These are phyloP conservation scores for Micoletzkya japonica DNA, from an alignment of 2,888 invertebrate genomes.

Conservation along the genomic window DNA sequence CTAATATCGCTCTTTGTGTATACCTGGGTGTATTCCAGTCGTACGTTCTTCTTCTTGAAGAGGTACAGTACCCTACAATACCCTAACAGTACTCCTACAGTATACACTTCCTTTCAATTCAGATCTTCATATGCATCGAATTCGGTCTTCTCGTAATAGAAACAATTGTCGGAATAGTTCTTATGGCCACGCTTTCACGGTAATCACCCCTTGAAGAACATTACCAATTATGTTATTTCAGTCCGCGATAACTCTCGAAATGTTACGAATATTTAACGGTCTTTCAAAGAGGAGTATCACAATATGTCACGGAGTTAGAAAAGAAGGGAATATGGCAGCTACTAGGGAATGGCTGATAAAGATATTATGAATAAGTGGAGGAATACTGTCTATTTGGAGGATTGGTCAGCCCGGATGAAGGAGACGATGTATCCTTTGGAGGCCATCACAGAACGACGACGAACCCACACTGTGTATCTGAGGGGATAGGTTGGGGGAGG, in stretches of 20 bases:
- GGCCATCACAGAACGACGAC: slow-evolving; percentile 61
- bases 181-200: slow-evolving; percentile 44
- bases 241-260: too few species aligned
- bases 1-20: slow-evolving; percentile 42
- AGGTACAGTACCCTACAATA: slow-evolving; percentile 21
- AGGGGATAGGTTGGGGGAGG: background rate
- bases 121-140: slow-evolving; percentile 34
- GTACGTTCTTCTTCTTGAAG: slow-evolving; percentile 41
- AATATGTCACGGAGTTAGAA: too few species aligned
- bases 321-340: too few species aligned
- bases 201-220: background rate
- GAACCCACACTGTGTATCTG: slow-evolving; percentile 61
- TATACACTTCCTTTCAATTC: background rate
- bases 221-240: background rate
- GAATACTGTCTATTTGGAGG: too few species aligned
- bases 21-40: slow-evolving; percentile 43
- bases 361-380: too few species aligned
- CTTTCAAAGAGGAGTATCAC: too few species aligned
- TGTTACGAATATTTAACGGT: too few species aligned
- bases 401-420: slow-evolving; percentile 32
- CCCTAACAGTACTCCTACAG: too few species aligned
- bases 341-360: too few species aligned
- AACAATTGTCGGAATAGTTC: slow-evolving; percentile 36
- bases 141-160: slow-evolving; percentile 39
- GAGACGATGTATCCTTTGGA: slow-evolving; percentile 60